Percentiles rank a stretch among this genome's conserved stretches.
These are phyloP conservation scores for Ptyas mucosa DNA, from an alignment of 2,113 vertebrate genomes.

Conservation along the genomic window DNA sequence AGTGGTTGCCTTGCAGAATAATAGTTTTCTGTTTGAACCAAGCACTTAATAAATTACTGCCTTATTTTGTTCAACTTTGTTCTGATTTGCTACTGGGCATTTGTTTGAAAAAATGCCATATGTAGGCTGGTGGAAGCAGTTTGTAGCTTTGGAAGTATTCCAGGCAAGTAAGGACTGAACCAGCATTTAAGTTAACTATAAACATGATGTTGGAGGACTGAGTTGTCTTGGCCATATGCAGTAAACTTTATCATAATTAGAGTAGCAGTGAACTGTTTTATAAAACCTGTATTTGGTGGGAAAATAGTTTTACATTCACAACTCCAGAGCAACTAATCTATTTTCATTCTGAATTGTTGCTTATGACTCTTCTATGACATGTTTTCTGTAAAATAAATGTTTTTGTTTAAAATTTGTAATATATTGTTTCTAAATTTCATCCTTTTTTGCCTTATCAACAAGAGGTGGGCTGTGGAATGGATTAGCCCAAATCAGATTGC, in stretches of 20 bases:
- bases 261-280: slow-evolving; percentile 22
- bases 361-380: slow-evolving; percentile 53
- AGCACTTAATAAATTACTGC: slow-evolving; percentile 1
- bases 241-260: slow-evolving; percentile 13
- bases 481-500: background rate
- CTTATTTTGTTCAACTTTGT: slow-evolving; percentile 35
- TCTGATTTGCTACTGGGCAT: background rate
- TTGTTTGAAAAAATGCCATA: background rate
- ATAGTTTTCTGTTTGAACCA: accelerated
- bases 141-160: background rate
- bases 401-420: slow-evolving; percentile 37
- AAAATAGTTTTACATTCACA: slow-evolving; percentile 27
- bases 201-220: accelerated
- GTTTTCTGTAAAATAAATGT: slow-evolving; percentile 63
- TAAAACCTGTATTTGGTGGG: slow-evolving; percentile 33
- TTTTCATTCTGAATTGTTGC: slow-evolving; percentile 40
- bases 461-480: background rate
- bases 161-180: background rate
- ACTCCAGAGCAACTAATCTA: background rate
- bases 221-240: background rate
- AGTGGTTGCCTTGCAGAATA: background rate
- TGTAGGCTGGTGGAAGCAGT: background rate
- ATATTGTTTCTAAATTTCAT: background rate
- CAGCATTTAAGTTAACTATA: background rate
- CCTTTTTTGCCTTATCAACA: background rate